Conservation (phyloP, 2,797 vertebrate species). For the Eulemur rubriventer region DNA sequence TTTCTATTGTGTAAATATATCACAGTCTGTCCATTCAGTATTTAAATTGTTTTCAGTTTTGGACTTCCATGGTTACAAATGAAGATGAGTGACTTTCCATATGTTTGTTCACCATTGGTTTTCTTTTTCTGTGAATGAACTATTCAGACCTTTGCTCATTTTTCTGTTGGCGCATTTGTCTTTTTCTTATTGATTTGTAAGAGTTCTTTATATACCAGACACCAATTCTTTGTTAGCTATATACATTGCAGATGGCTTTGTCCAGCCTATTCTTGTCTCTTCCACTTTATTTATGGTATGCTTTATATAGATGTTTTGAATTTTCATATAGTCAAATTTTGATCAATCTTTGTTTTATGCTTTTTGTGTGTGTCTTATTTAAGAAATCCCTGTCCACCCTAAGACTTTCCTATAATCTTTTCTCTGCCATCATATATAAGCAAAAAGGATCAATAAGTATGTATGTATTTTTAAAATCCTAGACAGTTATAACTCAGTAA, state of each 20-base stretch:
- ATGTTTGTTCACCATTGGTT: neutral
- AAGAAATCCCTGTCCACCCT: neutral
- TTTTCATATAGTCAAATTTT: neutral
- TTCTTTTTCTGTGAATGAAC: neutral
- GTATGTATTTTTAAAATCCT: neutral
- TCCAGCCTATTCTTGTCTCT: neutral
- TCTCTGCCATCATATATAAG: neutral
- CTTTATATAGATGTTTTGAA: constrained; percentile 17
- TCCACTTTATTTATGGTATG: neutral
- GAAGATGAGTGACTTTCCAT: constrained; percentile 8
- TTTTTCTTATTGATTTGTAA: constrained; percentile 8
- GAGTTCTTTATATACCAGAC: neutral
- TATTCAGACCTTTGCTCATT: neutral
- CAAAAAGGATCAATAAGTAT: neutral
- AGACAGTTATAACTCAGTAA: neutral
- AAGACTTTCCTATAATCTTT: neutral
- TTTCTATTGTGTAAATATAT: neutral
- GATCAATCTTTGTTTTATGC: neutral
- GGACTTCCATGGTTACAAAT: neutral
- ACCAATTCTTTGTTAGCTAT: neutral
- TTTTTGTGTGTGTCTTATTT: neutral
- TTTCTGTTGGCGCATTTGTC: neutral
- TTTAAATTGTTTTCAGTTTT: constrained; percentile 9
- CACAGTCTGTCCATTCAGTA: neutral
- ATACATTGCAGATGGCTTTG: neutral